Base-by-base conservation (phyloP, 2,797 vertebrate genomes). In the Enteromius afrohamiltoni region DNA sequence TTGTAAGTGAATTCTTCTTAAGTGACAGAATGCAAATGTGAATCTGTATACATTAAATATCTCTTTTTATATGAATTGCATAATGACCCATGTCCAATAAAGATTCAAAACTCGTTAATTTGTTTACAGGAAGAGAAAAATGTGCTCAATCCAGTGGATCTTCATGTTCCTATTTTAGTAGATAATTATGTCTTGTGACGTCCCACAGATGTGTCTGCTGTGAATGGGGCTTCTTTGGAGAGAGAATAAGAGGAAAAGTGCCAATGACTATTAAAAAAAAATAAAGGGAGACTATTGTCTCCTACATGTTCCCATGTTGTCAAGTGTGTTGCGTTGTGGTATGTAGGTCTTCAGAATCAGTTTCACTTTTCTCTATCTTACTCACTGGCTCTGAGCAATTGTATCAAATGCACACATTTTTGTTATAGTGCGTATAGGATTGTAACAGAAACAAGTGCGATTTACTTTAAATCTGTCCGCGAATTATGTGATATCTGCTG, bases 151-250 rank as follows among this genome's bases (percentile, higher is more conserved):
- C 10, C 68, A 83, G 42, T 34, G 21, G 58, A 16, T 47, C 40
- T 78, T 19, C 6, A 0, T 83, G 53, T 79, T 62, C 9, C 58
- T 45, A 45, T 79, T 90, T 90, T 87, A 89, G 55, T 6, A 80
- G 83, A 87, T 83, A 87, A 85, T 88, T 86, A 85, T 86, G 83
- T 91, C 86, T 88, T 87, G 87, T 65, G 85, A 87, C 84, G 62
- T 81, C 76, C 82, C 58, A 55, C 87, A 87, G 88, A 81, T 83
- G 84, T 81, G 88, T 87, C 80, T 75, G 53, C 71, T 60, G 31
- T 90, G 86, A 91, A 90, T 87, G 75, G 80, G 55, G n/a, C 80
- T 58, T 79, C 87, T 88, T 89, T 69, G 84, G 49, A 23, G 4
- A 70, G 55, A 62, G 85, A 80, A 71, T 29, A 80, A 37, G 78